These are phyloP conservation scores for Brachirus orientalis DNA, from an alignment of 2,113 vertebrate species.

Conservation along the genomic window DNA sequence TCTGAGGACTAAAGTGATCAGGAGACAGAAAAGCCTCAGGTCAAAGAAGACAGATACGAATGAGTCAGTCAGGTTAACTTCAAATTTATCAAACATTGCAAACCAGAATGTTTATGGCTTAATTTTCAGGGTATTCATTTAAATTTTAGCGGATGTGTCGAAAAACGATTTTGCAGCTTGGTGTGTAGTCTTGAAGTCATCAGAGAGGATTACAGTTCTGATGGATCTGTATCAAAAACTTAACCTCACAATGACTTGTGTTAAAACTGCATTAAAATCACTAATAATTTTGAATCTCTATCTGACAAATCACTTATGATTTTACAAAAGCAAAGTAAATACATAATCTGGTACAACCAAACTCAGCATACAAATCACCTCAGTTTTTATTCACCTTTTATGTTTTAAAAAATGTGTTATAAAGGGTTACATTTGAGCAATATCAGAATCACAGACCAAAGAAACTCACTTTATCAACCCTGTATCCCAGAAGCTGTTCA, in stretches of 20 bases:
- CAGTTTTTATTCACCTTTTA: too few relatives aligned
- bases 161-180: background rate
- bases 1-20: constrained; percentile 19
- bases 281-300: too few relatives aligned
- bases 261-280: too few relatives aligned
- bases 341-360: too few relatives aligned
- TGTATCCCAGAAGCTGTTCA: constrained; percentile 66
- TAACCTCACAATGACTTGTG: too few relatives aligned
- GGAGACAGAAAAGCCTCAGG: background rate
- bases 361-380: background rate
- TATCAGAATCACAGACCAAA: constrained; percentile 38
- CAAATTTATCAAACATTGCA: background rate
- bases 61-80: background rate
- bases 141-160: background rate
- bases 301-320: too few relatives aligned
- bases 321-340: too few relatives aligned
- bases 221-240: background rate
- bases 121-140: background rate
- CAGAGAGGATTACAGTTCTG: too few relatives aligned
- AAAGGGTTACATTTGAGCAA: constrained; percentile 57
- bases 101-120: background rate
- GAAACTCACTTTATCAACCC: constrained; percentile 72
- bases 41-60: background rate
- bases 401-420: background rate
- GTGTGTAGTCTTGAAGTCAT: too few relatives aligned